Base-by-base conservation (phyloP, 2,888 invertebrate genomes). In the Miltochrista miniata region DNA sequence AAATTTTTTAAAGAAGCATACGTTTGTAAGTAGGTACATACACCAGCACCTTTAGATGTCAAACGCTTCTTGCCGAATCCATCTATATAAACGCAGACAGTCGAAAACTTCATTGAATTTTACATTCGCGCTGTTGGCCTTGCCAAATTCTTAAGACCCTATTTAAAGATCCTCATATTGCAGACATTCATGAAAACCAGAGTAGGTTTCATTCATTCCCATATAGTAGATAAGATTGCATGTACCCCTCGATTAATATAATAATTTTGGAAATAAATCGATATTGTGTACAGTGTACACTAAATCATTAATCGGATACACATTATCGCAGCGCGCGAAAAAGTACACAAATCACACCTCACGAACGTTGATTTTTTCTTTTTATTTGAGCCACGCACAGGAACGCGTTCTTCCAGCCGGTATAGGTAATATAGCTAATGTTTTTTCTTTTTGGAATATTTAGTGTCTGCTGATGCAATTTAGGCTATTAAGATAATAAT, bases 271-370 rank as follows among this genome's bases (percentile, higher is more conserved):
- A 71, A 55, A 71, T 72, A 80, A 30, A 79, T 79, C 79, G 81
- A 83, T 83, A 85, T 81, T 78, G 31, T 8, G 30, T 73, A 70
- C n/a, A n/a, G 31, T 8, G 73, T 70, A 74, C 69, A 69, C 72
- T 75, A 68, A 75, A 81, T 81, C 79, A 82, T 78, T 79, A 78
- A 82, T 82, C 81, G 78, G 73, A 70, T 70, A 70, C 78, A 75
- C 72, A 75, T 82, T 86, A 87, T 85, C 81, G 80, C 69, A 64
- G 68, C 76, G 84, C 76, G 86, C 79, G 84, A 87, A 88, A 82
- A 87, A 81, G 81, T 81, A 83, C 79, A 88, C 87, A 89, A 87
- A 88, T 90, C 87, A 87, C 88, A 85, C 84, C 80, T 87, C 83
- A 83, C 81, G 70, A 75, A 79, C 72, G 66, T 59, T 45, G 56